These are phyloP conservation scores for Thamnophis sirtalis DNA, from an alignment of 2,113 vertebrate genomes.

Conservation along the genomic window DNA sequence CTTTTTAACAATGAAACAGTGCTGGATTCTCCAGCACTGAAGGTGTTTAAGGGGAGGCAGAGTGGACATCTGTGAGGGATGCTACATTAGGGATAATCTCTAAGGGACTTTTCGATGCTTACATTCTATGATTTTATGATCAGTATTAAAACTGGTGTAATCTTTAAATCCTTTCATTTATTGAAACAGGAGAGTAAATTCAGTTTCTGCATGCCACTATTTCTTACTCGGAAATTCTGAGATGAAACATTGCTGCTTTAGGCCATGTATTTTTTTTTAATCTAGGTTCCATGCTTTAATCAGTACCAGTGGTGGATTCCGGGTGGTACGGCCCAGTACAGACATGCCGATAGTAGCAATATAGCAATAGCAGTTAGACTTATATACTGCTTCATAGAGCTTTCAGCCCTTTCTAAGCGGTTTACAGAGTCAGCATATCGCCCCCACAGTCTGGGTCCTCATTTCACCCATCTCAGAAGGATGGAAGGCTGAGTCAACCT, in stretches of 20 bases:
- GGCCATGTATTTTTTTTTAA: background rate
- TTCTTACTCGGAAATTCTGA: background rate
- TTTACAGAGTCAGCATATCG: too few relatives aligned
- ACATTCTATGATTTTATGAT: background rate
- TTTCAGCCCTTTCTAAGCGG: too few relatives aligned
- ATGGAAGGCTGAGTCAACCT: too few relatives aligned
- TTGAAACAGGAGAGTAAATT: background rate
- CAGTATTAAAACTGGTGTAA: accelerated
- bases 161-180: background rate
- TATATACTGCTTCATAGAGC: too few relatives aligned
- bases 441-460: too few relatives aligned
- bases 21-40: background rate
- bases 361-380: too few relatives aligned
- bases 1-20: background rate
- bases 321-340: too few relatives aligned
- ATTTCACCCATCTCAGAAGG: too few relatives aligned
- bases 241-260: background rate
- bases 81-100: background rate
- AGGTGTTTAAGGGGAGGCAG: background rate
- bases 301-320: background rate
- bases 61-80: background rate
- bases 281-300: background rate
- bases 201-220: too few relatives aligned
- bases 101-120: background rate
- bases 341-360: too few relatives aligned